phyloP scores from a whole-genome alignment of 2,888 invertebrate genomes.

The Troides aeacus region DNA sequence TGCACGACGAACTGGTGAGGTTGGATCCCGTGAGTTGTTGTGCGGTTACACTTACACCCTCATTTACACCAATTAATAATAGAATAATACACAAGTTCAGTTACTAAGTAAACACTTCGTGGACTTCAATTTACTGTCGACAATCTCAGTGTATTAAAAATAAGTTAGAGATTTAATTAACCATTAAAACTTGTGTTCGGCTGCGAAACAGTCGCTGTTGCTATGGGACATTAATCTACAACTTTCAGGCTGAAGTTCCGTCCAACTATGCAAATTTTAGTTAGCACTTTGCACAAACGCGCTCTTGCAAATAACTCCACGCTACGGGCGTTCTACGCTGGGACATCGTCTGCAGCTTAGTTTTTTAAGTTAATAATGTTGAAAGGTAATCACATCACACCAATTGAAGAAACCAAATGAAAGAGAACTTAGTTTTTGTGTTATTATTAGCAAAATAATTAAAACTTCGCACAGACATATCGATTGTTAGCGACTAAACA shows the following conservation, averaged over 20 bases:
- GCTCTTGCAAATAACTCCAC: conserved; percentile 50
- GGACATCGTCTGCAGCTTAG: conserved; percentile 23
- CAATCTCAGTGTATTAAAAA: conserved; percentile 24
- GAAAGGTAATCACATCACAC: conserved; percentile 15
- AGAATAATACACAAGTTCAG: neutral
- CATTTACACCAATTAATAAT: no score
- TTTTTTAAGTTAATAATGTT: conserved; percentile 23
- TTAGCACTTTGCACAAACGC: conserved; percentile 63
- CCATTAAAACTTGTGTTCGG: conserved; percentile 45
- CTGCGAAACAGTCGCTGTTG: conserved; percentile 40
- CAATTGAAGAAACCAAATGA: neutral
- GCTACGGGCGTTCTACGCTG: conserved; percentile 30
- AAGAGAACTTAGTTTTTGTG: no score
- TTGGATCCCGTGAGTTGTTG: no score
- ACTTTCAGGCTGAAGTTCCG: conserved; percentile 53
- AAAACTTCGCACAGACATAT: no score
- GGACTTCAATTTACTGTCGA: conserved; percentile 1
- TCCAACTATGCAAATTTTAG: conserved; percentile 69
- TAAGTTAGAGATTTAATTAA: conserved; percentile 33
- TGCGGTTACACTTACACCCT: no score
- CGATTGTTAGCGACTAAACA: no score
- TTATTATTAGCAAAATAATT: no score
- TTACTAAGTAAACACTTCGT: neutral
- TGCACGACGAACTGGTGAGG: no score
- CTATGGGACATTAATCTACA: conserved; percentile 51